These are phyloP conservation scores for Labeo calbasu DNA, from an alignment of 2,797 vertebrate species.

Conservation along the genomic window DNA sequence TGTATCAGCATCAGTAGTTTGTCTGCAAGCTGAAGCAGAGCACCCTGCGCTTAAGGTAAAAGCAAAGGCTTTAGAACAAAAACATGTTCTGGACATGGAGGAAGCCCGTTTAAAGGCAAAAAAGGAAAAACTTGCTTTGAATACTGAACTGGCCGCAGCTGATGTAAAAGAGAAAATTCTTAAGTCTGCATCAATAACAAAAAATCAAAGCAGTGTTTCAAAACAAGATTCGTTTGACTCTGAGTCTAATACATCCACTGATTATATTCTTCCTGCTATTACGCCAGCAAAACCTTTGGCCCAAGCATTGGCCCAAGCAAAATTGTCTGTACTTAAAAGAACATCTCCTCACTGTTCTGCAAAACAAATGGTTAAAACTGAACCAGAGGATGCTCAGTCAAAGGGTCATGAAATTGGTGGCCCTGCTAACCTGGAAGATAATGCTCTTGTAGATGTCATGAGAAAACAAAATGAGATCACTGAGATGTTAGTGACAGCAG, in stretches of 20 bases:
- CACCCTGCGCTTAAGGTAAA: background rate
- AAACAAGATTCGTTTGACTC: background rate
- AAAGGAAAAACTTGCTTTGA: conserved; percentile 1
- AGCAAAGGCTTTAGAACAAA: background rate
- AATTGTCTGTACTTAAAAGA: background rate
- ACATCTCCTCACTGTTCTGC: background rate
- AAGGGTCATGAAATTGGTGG: too few relatives aligned
- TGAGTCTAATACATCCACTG: background rate
- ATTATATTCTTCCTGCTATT: background rate
- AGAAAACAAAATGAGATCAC: background rate
- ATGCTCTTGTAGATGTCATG: background rate
- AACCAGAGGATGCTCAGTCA: too few relatives aligned
- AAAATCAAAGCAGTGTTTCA: background rate
- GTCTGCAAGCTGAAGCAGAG: conserved; percentile 7
- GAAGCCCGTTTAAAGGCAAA: conserved; percentile 2
- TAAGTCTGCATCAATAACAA: too few relatives aligned
- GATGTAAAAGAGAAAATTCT: background rate
- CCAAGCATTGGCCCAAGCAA: background rate
- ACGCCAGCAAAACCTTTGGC: background rate
- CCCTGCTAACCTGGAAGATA: background rate
- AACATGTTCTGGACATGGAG: conserved; percentile 5
- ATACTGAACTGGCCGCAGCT: background rate
- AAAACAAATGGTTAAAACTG: background rate
- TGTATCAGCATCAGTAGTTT: too few relatives aligned
- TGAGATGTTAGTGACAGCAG: conserved; percentile 7